Evolutionary conservation across 2,888 invertebrate genomes (phyloP).

Genomic region (Myathropa florea): DNA sequence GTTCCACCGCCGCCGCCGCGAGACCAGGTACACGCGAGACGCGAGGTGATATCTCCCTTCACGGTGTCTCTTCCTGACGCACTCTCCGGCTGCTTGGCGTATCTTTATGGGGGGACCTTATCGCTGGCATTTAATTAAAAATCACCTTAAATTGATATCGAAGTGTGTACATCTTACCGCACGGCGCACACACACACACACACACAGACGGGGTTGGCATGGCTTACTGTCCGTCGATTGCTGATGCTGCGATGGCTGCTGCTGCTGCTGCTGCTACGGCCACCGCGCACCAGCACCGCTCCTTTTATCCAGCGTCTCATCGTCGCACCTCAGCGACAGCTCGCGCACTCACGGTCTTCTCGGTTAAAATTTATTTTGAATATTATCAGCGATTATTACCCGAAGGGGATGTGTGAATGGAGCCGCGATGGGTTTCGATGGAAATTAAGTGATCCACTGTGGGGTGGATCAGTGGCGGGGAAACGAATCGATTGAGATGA

Average conservation of each 20-base stretch:
- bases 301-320: not conserved
- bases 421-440: slow-evolving; percentile 50
- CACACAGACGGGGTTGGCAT: not conserved
- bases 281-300: not conserved
- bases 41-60: slow-evolving; percentile 4
- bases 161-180: slow-evolving; percentile 50
- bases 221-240: slow-evolving; percentile 38
- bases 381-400: slow-evolving; percentile 70
- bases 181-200: slow-evolving; percentile 1
- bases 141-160: slow-evolving; percentile 70
- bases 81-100: slow-evolving; percentile 39
- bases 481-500: not conserved
- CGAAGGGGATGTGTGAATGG: slow-evolving; percentile 59
- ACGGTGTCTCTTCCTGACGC: slow-evolving; percentile 50
- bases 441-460: not conserved
- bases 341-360: not conserved
- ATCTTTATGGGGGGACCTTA: slow-evolving; percentile 67
- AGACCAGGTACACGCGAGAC: not conserved
- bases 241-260: not conserved
- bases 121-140: slow-evolving; percentile 70
- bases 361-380: slow-evolving; percentile 69
- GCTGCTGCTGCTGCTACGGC: slow-evolving; percentile 1
- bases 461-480: slow-evolving; percentile 28
- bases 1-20: not conserved
- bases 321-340: not conserved